Evolutionary conservation across 2,888 invertebrate species (phyloP).

Genomic region (Chrysotoxum bicinctum): DNA sequence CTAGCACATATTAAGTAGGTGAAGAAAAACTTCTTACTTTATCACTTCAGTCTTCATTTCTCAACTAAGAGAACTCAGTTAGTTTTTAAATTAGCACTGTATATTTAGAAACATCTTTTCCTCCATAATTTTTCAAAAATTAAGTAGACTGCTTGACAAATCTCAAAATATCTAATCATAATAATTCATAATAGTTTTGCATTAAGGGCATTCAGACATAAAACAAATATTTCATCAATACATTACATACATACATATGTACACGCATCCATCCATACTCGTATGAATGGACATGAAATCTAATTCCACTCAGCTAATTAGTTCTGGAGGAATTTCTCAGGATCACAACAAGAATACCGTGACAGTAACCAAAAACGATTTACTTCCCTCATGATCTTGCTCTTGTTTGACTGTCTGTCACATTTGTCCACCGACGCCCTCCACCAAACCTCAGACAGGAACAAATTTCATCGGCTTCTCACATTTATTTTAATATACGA

Average conservation of each 20-base stretch:
- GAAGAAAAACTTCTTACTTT: no score
- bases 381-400: constrained; percentile 47
- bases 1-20: no score
- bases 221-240: neutral
- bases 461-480: constrained; percentile 69
- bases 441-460: constrained; percentile 41
- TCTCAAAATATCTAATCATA: neutral
- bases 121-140: neutral
- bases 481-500: constrained; percentile 18
- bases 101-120: neutral
- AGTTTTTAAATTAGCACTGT: no score
- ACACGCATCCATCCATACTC: no score
- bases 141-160: neutral
- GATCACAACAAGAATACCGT: constrained; percentile 59
- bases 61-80: no score
- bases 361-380: constrained; percentile 53
- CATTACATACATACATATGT: no score
- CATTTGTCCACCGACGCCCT: constrained; percentile 49
- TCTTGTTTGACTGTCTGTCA: constrained; percentile 47
- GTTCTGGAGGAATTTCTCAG: constrained; percentile 52
- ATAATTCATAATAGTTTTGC: neutral
- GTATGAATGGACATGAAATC: neutral
- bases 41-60: no score
- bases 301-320: constrained; percentile 58
- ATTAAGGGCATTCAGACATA: neutral